phyloP scores from a whole-genome alignment of 2,888 invertebrate species.

The Tipula lateralis region DNA sequence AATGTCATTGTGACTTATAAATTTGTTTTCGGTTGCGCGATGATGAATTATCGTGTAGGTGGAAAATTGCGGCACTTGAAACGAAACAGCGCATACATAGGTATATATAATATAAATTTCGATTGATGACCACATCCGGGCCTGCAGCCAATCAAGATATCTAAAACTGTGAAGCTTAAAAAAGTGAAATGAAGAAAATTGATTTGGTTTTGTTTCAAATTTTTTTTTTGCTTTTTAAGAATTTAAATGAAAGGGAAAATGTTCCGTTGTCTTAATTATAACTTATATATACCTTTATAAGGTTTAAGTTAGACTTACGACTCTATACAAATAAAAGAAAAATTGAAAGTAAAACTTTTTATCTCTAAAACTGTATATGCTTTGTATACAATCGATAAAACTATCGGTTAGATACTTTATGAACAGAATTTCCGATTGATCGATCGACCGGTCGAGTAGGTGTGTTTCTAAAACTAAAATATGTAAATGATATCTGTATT shows the following conservation, averaged over 20 bases:
- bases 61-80: neutral
- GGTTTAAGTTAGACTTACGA: neutral
- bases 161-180: neutral
- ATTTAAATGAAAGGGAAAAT: neutral
- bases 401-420: too few relatives aligned
- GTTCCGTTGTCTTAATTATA: neutral
- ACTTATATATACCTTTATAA: neutral
- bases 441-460: neutral
- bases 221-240: neutral
- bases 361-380: neutral
- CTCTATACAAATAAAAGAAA: neutral
- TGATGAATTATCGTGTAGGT: neutral
- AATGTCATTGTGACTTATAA: neutral
- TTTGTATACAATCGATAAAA: too few relatives aligned
- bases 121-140: neutral
- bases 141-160: neutral
- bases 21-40: neutral
- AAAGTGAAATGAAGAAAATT: constrained; percentile 11
- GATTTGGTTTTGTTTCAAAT: neutral
- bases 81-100: neutral
- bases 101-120: neutral
- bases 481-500: neutral
- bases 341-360: neutral
- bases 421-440: neutral
- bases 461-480: neutral